Percentiles rank a stretch among this genome's conserved stretches.
Evolutionary conservation across 2,888 invertebrate species (phyloP).

Genomic region (Morpho helenor): DNA sequence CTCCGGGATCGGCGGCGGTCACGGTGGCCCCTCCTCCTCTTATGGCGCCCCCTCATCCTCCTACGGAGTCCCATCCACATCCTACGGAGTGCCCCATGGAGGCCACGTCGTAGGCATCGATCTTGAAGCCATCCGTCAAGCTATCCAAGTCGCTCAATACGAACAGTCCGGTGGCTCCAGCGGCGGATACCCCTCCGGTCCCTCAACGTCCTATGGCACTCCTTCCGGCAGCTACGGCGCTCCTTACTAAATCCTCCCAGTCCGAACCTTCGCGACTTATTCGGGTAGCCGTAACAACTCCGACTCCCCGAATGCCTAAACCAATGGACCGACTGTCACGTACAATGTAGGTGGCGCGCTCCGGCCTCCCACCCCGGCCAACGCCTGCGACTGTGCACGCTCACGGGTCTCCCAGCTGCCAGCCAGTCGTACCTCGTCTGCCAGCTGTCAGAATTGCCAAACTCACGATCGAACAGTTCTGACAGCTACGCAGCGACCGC

Average conservation of each 20-base stretch:
- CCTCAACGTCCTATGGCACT: conserved; percentile 78
- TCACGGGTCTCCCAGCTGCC: conserved; percentile 62
- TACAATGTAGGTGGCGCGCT: conserved; percentile 74
- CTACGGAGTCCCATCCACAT: conserved; percentile 81
- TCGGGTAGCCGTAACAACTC: conserved; percentile 52
- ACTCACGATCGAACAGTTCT: conserved; percentile 26
- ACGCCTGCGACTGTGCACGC: conserved; percentile 77
- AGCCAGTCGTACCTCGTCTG: conserved; percentile 51
- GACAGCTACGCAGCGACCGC: conserved; percentile 27
- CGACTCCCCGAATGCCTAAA: conserved; percentile 58
- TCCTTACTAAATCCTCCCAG: conserved; percentile 67
- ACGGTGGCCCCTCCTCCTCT: conserved; percentile 79
- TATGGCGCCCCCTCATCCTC: conserved; percentile 83
- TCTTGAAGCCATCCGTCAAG: conserved; percentile 91
- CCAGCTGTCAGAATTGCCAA: conserved; percentile 24
- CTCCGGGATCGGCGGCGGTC: conserved; percentile 72
- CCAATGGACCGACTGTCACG: conserved; percentile 56
- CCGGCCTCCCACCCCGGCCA: conserved; percentile 54
- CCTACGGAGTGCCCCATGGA: conserved; percentile 82
- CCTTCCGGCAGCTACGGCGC: conserved; percentile 86
- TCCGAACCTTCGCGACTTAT: conserved; percentile 45
- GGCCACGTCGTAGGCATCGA: conserved; percentile 89
- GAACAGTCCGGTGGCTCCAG: conserved; percentile 79
- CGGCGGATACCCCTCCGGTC: conserved; percentile 66
- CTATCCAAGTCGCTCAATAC: conserved; percentile 93